phyloP scores from a whole-genome alignment of 2,888 invertebrate species.

The Uloborus plumipes region DNA sequence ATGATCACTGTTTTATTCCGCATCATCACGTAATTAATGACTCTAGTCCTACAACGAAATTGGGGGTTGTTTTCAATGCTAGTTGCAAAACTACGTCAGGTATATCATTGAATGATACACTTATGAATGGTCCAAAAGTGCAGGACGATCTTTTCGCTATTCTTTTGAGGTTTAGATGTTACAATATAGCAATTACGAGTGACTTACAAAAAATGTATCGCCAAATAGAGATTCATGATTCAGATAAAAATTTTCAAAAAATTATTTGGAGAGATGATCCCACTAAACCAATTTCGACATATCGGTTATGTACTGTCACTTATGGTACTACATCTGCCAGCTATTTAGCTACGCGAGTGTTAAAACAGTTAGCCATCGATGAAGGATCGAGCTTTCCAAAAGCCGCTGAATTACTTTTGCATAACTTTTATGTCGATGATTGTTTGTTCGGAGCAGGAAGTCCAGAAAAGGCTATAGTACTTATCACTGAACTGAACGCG shows the following conservation, averaged over 20 bases:
- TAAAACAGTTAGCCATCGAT: constrained; percentile 6
- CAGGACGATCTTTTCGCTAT: neutral
- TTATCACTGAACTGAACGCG: neutral
- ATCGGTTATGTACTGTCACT: constrained; percentile 1
- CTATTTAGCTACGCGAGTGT: neutral
- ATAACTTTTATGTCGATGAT: constrained; percentile 16
- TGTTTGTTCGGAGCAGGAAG: neutral
- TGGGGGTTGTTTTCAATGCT: neutral
- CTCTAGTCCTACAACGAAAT: neutral
- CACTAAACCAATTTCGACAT: constrained; percentile 10
- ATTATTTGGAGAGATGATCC: constrained; percentile 1
- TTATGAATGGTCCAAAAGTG: neutral
- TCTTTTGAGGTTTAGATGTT: neutral
- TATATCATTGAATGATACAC: constrained; percentile 1
- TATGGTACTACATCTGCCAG: constrained; percentile 14
- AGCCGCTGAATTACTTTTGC: neutral
- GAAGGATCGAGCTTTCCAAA: neutral
- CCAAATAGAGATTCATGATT: constrained; percentile 4
- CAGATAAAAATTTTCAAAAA: constrained; percentile 2
- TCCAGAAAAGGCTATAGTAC: neutral
- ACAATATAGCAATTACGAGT: neutral
- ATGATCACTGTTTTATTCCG: too few species aligned
- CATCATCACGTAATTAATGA: neutral
- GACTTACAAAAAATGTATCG: constrained; percentile 20
- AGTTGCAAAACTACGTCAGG: neutral